These are phyloP conservation scores for Catocala sponsa DNA, from an alignment of 2,888 invertebrate genomes.

Conservation along the genomic window DNA sequence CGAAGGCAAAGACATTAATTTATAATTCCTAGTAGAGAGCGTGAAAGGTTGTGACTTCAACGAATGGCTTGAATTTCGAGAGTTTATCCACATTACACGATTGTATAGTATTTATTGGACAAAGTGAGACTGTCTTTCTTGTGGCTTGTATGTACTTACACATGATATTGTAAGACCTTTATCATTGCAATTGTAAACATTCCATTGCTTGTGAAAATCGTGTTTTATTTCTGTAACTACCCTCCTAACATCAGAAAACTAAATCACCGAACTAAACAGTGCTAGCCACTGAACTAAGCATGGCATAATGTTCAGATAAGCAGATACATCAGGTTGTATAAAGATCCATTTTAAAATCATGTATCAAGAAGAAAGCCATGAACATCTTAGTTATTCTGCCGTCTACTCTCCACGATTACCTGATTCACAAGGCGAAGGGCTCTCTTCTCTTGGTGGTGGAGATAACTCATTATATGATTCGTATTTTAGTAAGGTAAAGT, in stretches of 20 bases:
- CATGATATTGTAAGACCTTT: conserved; percentile 73
- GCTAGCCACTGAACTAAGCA: no score
- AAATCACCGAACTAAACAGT: no score
- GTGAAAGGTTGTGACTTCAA: conserved; percentile 55
- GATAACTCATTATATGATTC: no score
- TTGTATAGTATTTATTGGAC: conserved; percentile 43
- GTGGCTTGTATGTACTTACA: conserved; percentile 72
- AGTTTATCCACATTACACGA: conserved; percentile 46
- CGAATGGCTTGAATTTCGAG: conserved; percentile 58
- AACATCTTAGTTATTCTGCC: no score
- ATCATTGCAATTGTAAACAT: conserved; percentile 85
- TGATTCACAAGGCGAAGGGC: no score
- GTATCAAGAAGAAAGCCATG: no score
- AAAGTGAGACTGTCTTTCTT: conserved; percentile 68
- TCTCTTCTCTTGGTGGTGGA: no score
- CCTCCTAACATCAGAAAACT: neutral
- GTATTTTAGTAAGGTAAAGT: no score
- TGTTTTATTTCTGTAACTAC: conserved; percentile 69
- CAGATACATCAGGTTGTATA: no score
- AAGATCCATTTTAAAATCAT: no score
- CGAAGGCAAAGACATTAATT: conserved; percentile 16
- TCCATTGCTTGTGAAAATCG: conserved; percentile 82
- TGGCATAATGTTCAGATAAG: no score
- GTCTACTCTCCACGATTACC: no score
- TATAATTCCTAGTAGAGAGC: conserved; percentile 27